Conservation (phyloP, 2,113 vertebrate species). For the Callionymus lyra region DNA sequence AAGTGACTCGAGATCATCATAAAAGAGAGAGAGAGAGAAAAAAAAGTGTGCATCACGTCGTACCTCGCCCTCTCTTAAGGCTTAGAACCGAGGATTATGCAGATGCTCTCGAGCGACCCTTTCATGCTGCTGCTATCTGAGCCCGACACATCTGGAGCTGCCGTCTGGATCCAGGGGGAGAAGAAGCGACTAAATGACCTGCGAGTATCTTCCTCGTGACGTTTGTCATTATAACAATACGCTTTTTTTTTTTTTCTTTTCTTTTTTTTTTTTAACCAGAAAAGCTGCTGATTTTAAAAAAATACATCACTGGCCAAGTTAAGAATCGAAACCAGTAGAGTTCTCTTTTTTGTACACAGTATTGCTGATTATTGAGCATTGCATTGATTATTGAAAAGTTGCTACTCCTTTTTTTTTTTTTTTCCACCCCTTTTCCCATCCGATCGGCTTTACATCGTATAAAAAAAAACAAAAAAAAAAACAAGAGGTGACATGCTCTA, state of each 20-base stretch:
- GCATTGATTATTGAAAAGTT: constrained; percentile 44
- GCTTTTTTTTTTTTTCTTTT: not conserved
- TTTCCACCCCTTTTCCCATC: constrained; percentile 18
- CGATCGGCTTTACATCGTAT: constrained; percentile 38
- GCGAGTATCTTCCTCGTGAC: constrained; percentile 23
- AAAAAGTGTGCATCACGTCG: constrained; percentile 25
- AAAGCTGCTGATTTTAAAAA: constrained; percentile 37
- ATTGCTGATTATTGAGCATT: constrained; percentile 59
- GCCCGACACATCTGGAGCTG: constrained; percentile 16
- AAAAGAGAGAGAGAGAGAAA: not conserved
- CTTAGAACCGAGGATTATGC: constrained; percentile 47
- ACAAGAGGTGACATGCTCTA: constrained; percentile 48
- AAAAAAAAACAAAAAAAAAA: constrained; percentile 44
- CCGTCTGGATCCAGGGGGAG: not conserved
- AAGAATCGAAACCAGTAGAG: constrained; percentile 19
- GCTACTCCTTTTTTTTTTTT: constrained; percentile 25
- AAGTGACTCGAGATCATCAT: constrained; percentile 13
- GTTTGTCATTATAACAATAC: too few relatives aligned
- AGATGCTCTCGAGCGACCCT: constrained; percentile 40
- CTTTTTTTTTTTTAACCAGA: too few relatives aligned
- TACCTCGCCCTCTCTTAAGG: constrained; percentile 39
- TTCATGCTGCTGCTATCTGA: constrained; percentile 18
- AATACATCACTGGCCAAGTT: constrained; percentile 6
- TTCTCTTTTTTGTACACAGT: constrained; percentile 48
- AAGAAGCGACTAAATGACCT: constrained; percentile 14